Base-by-base conservation (phyloP, 1,140 invertebrate species). In the Zaprionus africanus region DNA sequence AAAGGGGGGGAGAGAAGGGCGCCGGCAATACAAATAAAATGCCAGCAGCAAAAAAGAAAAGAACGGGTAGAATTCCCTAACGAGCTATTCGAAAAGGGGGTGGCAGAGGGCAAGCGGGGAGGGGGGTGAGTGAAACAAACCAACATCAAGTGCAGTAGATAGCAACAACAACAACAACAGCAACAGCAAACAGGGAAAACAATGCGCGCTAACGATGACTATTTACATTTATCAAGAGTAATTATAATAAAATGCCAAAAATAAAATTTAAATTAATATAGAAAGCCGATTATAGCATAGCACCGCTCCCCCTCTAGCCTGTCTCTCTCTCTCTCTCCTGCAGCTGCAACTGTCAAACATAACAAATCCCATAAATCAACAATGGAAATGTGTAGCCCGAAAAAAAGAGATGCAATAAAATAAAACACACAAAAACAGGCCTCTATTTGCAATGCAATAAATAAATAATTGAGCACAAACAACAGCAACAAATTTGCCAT, bases 181-280 rank as follows among this genome's bases (percentile, higher is more conserved):
- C 54, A 49, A 54, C 63, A 46, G 66, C 36, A 67, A 76, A 53
- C 54, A 66, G 67, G 67, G 26, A 63, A 64, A 63, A 76, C 66
- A 72, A 79, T 71, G 61, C 66, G 65, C 59, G 81, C 84, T 81
- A 88, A 84, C 84, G 81, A 88, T 79, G 75, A 79, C 84, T 76
- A 90, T 88, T 84, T 88, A 81, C 85, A 84, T 85, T 90, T 91
- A 91, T 91, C 84, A 91, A 85, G 82, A 81, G 84, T 91, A 91
- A 91, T 91, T 91, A 91, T 91, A 91, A 90, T 91, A 91, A 91
- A 91, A 91, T 86, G 77, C 78, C 82, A 73, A 91, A 91, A 91
- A 91, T 88, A 88, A 88, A 88, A 88, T 90, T 88, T 88, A 92
- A 92, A 92, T 92, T 90, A 90, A 91, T 90, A 85, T 92, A 85